A percentile compares a stretch with the other conserved stretches of the same genome.
These are phyloP conservation scores for Platygyra sinensis DNA, from an alignment of 64 coral and sea anemone genomes.

Conservation along the genomic window DNA sequence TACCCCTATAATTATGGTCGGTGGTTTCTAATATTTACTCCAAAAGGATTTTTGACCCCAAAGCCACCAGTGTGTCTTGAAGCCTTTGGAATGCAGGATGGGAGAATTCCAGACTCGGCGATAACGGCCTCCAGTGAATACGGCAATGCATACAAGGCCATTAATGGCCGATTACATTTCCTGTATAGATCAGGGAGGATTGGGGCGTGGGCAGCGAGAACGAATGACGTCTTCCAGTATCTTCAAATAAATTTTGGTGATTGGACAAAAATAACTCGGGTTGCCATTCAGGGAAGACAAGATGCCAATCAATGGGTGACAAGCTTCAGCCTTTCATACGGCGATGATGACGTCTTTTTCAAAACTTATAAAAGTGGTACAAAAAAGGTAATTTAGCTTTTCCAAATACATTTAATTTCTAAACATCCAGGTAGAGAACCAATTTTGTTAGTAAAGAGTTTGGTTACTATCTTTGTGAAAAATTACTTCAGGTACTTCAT, in stretches of 20 bases:
- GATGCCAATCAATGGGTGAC: constrained; percentile 13
- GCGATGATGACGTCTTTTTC: constrained; percentile 16
- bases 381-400: neutral
- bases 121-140: constrained; percentile 24
- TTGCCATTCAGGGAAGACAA: constrained; percentile 33
- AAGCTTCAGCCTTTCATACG: constrained; percentile 32
- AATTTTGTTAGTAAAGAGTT: no score
- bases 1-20: neutral
- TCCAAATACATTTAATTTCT: neutral
- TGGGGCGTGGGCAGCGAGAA: constrained; percentile 8
- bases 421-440: no score
- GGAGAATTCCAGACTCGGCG: neutral
- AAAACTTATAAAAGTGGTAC: neutral
- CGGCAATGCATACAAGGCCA: neutral
- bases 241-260: constrained; percentile 28
- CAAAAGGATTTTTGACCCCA: constrained; percentile 1
- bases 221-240: constrained; percentile 10
- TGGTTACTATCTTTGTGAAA: no score
- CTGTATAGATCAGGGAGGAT: neutral
- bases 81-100: constrained; percentile 25
- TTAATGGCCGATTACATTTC: constrained; percentile 36
- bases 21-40: neutral
- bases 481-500: no score
- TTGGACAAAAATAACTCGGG: constrained; percentile 14
- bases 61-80: neutral